These are phyloP conservation scores for Pseudomugil tenellus DNA, from an alignment of 2,797 vertebrate species.

Conservation along the genomic window DNA sequence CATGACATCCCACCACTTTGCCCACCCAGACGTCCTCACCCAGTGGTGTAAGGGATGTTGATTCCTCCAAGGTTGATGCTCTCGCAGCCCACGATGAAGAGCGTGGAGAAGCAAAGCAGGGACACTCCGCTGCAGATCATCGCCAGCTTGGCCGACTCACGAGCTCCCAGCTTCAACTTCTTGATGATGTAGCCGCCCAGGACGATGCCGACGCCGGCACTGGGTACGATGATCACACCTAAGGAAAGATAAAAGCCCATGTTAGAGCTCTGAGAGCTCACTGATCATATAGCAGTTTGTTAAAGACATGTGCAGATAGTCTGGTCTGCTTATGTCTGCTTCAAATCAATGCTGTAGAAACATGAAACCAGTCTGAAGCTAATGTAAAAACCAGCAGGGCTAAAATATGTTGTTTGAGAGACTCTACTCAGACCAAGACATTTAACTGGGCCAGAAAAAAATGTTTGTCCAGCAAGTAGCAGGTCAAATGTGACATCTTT, in stretches of 20 bases:
- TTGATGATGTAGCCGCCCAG: conserved; percentile 98
- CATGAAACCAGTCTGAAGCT: not conserved
- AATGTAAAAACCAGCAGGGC: no score
- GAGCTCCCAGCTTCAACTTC: conserved; percentile 94
- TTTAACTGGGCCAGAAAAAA: no score
- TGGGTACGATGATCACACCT: conserved; percentile 98
- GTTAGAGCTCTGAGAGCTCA: not conserved
- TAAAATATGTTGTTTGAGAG: no score
- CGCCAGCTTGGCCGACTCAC: conserved; percentile 96
- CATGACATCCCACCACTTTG: not conserved
- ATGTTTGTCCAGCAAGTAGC: no score
- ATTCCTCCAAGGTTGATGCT: conserved; percentile 99
- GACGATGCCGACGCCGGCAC: conserved; percentile 97
- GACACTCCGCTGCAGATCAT: conserved; percentile 99
- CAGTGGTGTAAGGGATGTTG: conserved; percentile 98
- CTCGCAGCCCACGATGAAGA: conserved; percentile 98
- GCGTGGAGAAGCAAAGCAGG: conserved; percentile 96
- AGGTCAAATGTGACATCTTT: no score
- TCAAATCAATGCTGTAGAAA: not conserved
- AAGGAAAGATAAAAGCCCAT: not conserved
- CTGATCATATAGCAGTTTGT: not conserved
- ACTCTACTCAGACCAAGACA: no score
- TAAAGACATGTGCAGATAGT: not conserved
- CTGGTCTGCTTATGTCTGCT: not conserved
- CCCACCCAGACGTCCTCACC: conserved; percentile 79